Conservation (phyloP, 2,113 vertebrate species). For the Alaudala cheleensis region DNA sequence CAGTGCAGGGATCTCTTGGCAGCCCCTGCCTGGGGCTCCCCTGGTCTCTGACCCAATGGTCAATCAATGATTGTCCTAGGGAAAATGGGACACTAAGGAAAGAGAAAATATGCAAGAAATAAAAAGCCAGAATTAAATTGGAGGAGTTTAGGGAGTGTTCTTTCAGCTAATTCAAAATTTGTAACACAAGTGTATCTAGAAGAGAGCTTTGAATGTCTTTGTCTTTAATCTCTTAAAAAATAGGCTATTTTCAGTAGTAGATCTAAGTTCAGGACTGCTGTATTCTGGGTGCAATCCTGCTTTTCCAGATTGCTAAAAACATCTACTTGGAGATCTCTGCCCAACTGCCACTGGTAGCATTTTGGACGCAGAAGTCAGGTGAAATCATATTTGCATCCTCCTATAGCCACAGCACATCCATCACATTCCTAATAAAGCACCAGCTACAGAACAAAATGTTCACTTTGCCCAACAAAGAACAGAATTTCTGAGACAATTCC, state of each 20-base stretch:
- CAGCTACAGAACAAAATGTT: not conserved
- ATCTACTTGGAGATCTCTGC: not conserved
- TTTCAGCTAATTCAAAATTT: not conserved
- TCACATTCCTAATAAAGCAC: not conserved
- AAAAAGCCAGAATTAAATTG: not conserved
- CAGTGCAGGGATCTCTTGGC: not conserved
- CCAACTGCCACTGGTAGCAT: not conserved
- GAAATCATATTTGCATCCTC: not conserved
- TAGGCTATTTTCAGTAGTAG: not conserved
- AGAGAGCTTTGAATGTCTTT: not conserved
- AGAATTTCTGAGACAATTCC: not conserved
- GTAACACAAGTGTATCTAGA: not conserved
- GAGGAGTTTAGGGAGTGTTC: not conserved
- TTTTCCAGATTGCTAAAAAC: not conserved
- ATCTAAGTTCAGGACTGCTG: not conserved
- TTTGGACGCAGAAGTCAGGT: not conserved
- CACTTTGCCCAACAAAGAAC: not conserved
- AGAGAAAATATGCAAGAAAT: not conserved
- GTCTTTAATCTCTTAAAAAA: not conserved
- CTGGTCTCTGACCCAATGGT: not conserved
- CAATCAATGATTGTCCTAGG: too few relatives aligned
- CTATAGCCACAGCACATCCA: not conserved
- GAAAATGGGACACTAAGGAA: not conserved
- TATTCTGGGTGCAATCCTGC: not conserved
- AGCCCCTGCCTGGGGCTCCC: not conserved